Evolutionary conservation across 2,113 vertebrate genomes (phyloP).

Genomic region (Misgurnus anguillicaudatus): DNA sequence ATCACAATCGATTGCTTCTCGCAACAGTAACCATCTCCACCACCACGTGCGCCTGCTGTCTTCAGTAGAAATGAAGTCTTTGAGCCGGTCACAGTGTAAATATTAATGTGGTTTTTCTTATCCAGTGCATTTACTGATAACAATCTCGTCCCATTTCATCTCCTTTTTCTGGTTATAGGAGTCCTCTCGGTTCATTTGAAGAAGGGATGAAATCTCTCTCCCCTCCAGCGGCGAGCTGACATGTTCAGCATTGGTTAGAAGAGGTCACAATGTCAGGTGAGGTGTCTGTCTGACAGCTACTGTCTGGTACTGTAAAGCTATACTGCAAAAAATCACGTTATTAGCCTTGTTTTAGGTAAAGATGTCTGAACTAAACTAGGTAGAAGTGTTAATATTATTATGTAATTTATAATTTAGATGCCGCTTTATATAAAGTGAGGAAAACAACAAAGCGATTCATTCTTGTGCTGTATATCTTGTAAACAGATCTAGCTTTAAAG

Average conservation of each 20-base stretch:
- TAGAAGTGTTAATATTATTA: too few species aligned
- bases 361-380: background rate
- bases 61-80: slow-evolving; percentile 8
- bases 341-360: background rate
- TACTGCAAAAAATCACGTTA: background rate
- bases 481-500: background rate
- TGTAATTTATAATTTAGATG: too few species aligned
- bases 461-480: background rate
- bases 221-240: background rate
- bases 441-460: too few species aligned
- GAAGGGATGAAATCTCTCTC: background rate
- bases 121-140: slow-evolving; percentile 53
- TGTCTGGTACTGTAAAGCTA: background rate
- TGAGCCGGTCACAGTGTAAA: slow-evolving; percentile 27
- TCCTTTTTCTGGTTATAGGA: slow-evolving; percentile 31
- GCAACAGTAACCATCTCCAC: slow-evolving; percentile 66
- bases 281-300: slow-evolving; percentile 4
- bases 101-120: slow-evolving; percentile 40
- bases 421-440: too few species aligned
- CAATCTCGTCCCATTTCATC: slow-evolving; percentile 7
- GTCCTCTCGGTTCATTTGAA: background rate
- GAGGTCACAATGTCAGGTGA: slow-evolving; percentile 26
- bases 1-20: slow-evolving; percentile 75
- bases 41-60: background rate
- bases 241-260: background rate